Conservation (phyloP, 2,113 vertebrate species). For the Tauraco erythrolophus region DNA sequence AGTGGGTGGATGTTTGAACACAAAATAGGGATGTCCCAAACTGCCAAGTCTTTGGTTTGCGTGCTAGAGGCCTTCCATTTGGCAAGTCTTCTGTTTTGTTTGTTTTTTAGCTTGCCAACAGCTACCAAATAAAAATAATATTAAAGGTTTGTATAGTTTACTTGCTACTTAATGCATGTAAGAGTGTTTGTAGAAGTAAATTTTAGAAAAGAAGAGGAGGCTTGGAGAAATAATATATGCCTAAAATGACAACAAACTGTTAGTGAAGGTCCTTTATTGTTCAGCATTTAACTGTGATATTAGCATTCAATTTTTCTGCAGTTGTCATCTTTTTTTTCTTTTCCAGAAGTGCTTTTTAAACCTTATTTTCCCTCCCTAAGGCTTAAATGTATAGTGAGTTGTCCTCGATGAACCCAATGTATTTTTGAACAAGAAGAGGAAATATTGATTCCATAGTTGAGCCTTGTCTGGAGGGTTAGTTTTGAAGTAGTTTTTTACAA, state of each 20-base stretch:
- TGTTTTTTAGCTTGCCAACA: neutral
- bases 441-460: neutral
- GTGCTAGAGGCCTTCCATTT: neutral
- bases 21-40: neutral
- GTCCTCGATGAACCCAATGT: neutral
- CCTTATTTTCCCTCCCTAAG: neutral
- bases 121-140: neutral
- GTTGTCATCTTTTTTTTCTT: neutral
- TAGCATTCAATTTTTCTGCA: neutral
- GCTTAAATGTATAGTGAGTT: neutral
- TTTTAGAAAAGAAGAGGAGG: neutral
- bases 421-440: neutral
- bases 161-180: neutral
- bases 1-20: neutral
- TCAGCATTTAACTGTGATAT: neutral
- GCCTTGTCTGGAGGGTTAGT: neutral
- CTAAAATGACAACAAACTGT: neutral
- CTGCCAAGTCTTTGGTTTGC: neutral
- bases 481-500: neutral
- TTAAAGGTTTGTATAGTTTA: neutral
- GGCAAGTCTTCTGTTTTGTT: neutral
- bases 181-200: neutral
- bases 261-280: neutral
- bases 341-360: neutral
- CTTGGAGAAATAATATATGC: neutral